Conservation (phyloP, 2,113 vertebrate genomes). For the Azemiops feae region DNA sequence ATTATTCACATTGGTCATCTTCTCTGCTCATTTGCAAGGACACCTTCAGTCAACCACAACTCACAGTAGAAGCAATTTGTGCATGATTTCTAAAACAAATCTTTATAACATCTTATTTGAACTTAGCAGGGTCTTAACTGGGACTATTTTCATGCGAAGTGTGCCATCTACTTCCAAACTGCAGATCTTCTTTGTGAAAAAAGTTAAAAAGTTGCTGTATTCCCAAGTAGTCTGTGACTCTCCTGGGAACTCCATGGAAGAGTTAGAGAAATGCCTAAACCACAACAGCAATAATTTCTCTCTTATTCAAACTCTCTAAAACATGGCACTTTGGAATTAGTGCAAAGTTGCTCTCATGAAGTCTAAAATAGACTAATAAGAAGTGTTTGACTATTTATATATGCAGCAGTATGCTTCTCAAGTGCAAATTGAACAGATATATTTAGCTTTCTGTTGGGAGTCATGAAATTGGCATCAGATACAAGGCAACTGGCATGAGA, state of each 20-base stretch:
- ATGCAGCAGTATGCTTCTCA: slow-evolving; percentile 42
- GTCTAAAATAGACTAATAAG: slow-evolving; percentile 7
- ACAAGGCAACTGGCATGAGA: slow-evolving; percentile 18
- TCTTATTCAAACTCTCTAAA: neutral
- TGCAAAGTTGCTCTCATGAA: neutral
- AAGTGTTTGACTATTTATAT: slow-evolving; percentile 43
- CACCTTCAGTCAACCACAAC: neutral
- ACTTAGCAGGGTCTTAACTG: neutral
- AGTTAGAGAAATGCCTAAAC: neutral
- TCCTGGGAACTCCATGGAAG: neutral
- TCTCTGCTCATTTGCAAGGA: neutral
- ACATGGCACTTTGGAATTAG: neutral
- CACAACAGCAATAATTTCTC: neutral
- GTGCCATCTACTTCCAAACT: neutral
- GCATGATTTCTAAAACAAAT: neutral
- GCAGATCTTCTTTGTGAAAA: neutral
- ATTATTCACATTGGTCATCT: neutral
- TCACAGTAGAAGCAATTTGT: neutral
- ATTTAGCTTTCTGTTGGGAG: slow-evolving; percentile 48
- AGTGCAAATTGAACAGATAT: slow-evolving; percentile 45
- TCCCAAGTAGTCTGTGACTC: neutral
- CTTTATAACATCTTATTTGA: neutral
- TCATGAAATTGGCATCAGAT: slow-evolving; percentile 46
- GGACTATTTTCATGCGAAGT: neutral
- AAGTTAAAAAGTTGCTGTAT: neutral